Evolutionary conservation across 2,113 vertebrate species (phyloP).

Genomic region (Periophthalmus modestus): DNA sequence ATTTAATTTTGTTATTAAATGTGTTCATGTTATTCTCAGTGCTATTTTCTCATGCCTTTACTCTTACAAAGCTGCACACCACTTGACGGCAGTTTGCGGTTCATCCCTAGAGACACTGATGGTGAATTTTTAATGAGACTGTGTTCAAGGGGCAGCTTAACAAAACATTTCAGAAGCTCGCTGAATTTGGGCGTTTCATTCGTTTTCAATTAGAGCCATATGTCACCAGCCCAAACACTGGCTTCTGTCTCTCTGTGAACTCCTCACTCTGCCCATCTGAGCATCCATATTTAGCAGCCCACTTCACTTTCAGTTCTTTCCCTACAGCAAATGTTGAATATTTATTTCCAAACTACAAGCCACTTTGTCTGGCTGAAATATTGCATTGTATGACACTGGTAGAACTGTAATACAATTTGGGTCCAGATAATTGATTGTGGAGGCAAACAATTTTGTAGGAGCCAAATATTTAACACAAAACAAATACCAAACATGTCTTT

Average conservation of each 20-base stretch:
- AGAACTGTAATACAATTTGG: not conserved
- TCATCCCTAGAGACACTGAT: slow-evolving; percentile 32
- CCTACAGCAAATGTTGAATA: slow-evolving; percentile 25
- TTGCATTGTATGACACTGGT: not conserved
- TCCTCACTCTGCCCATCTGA: slow-evolving; percentile 27
- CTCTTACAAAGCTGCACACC: slow-evolving; percentile 41
- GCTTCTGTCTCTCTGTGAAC: slow-evolving; percentile 24
- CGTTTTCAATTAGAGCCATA: slow-evolving; percentile 42
- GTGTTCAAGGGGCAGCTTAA: slow-evolving; percentile 43
- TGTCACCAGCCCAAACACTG: slow-evolving; percentile 42
- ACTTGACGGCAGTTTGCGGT: slow-evolving; percentile 32
- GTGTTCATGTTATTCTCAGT: not conserved
- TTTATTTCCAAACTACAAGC: slow-evolving; percentile 29
- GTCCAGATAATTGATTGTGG: not conserved
- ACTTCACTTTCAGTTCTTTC: slow-evolving; percentile 38
- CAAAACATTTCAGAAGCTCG: slow-evolving; percentile 44
- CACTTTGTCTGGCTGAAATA: slow-evolving; percentile 11
- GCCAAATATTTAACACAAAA: not conserved
- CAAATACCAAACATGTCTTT: not conserved
- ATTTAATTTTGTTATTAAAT: not conserved
- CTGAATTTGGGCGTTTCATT: slow-evolving; percentile 38
- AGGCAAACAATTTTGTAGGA: not conserved
- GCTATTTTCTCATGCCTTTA: slow-evolving; percentile 4
- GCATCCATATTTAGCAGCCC: slow-evolving; percentile 49
- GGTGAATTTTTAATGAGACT: slow-evolving; percentile 45